These are phyloP conservation scores for Ploceus nigricollis DNA, from an alignment of 2,113 vertebrate genomes.

Conservation along the genomic window DNA sequence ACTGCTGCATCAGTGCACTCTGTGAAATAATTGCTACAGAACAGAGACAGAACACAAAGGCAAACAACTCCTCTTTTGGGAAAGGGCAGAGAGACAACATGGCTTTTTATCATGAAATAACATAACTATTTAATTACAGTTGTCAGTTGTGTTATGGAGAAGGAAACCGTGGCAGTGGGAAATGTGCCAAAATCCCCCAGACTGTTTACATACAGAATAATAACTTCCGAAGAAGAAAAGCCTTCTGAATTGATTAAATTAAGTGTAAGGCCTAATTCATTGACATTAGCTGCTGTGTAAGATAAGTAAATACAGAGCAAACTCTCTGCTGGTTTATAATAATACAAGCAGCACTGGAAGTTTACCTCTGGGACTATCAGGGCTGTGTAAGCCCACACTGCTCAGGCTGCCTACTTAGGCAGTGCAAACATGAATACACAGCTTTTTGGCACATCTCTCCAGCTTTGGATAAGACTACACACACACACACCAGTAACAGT, in stretches of 20 bases:
- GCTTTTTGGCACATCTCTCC: neutral
- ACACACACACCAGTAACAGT: neutral
- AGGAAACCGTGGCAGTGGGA: neutral
- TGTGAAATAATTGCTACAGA: neutral
- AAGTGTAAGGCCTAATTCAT: neutral
- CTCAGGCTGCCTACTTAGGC: neutral
- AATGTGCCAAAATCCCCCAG: neutral
- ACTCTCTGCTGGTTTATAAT: neutral
- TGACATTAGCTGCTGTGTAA: neutral
- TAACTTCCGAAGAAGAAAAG: neutral
- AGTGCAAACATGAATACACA: neutral
- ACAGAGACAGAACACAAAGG: neutral
- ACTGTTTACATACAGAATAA: neutral
- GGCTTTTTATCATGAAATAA: neutral
- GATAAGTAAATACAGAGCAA: neutral
- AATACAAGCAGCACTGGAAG: neutral
- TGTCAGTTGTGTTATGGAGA: neutral
- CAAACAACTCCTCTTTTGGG: neutral
- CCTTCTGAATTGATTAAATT: neutral
- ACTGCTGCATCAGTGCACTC: neutral
- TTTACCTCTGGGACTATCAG: neutral
- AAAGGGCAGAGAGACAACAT: neutral
- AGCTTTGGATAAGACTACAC: neutral
- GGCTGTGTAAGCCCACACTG: neutral
- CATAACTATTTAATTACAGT: neutral